Base-by-base conservation (phyloP, 2,113 vertebrate genomes). In the Elephantulus edwardii region DNA sequence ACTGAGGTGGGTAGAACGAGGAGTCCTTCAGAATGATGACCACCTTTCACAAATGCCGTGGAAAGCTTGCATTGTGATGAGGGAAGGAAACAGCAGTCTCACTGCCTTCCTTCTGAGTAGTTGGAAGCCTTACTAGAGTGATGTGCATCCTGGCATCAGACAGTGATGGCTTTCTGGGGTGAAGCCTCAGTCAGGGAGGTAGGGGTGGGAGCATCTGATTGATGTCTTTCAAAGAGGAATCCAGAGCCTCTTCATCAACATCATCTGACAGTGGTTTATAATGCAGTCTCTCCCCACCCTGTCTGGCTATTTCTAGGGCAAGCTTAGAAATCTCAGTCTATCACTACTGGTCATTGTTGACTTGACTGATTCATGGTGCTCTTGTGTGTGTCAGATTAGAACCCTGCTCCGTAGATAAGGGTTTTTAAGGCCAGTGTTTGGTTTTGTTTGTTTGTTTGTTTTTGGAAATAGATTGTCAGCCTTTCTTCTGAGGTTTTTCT, bases 11-110 rank as follows among this genome's bases (percentile, higher is more conserved):
- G 30, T 3, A 12, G 56, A 14, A 48, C 40, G 26, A 86, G 35
- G 58, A 22, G 5, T 8, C 20, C 42, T 71, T 66, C 12, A 17
- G 22, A 72, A 86, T 64, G 70, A 38, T 82, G 78, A 28, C 33
- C 16, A 35, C 19, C 0, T n/a, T n/a, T n/a, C n/a, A n/a, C n/a
- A n/a, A n/a, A n/a, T n/a, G n/a, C n/a, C n/a, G n/a, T 24, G 68
- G 74, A 48, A 13, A 8, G 5, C 24, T 60, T 28, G 5, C 12
- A 1, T 50, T 16, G 0, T 3, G 1, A 1, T 7, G 44, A 28
- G 28, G 44, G 44, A 30, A 19, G 48, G 70, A 46, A 72, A 30
- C 40, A 44, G 5, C 24, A 72, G 42, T 26, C 8, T 54, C 1
- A 24, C 60, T 54, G 24, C n/a, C 48, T 68, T 52, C 33, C 77